phyloP scores from a whole-genome alignment of 2,888 invertebrate genomes.

The Cryptophagus acutangulus region DNA sequence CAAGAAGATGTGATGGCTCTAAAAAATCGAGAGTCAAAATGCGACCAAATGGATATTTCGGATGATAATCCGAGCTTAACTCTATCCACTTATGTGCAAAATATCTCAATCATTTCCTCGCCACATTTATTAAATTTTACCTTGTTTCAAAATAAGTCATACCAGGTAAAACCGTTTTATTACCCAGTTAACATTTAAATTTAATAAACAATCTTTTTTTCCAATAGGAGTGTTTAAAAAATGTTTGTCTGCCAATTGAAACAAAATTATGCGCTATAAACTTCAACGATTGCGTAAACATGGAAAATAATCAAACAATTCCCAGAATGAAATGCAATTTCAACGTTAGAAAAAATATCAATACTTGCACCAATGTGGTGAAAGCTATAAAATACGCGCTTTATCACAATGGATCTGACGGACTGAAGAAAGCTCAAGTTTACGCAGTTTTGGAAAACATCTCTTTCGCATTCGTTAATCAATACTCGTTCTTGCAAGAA shows the following conservation, averaged over 20 bases:
- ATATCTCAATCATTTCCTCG: conserved; percentile 35
- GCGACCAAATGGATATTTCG: conserved; percentile 43
- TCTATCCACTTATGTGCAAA: conserved; percentile 39
- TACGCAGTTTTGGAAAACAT: conserved; percentile 34
- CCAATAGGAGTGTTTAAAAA: conserved; percentile 42
- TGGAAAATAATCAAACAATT: conserved; percentile 21
- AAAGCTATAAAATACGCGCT: conserved; percentile 41
- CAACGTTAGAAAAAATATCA: conserved; percentile 22
- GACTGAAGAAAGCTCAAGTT: conserved; percentile 43
- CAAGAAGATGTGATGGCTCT: conserved; percentile 48
- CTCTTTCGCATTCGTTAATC: conserved; percentile 25
- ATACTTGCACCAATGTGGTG: conserved; percentile 40
- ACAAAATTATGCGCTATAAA: conserved; percentile 36
- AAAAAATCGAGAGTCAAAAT: conserved; percentile 44
- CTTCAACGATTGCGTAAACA: conserved; percentile 34
- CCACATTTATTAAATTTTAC: conserved; percentile 35
- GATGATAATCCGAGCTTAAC: conserved; percentile 38
- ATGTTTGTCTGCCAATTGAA: conserved; percentile 38
- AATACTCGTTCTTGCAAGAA: conserved; percentile 29
- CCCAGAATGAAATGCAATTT: conserved; percentile 25
- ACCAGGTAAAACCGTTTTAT: conserved; percentile 29
- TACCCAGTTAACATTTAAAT: conserved; percentile 3
- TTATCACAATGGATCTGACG: conserved; percentile 47
- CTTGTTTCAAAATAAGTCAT: conserved; percentile 26
- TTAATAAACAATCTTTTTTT: conserved; percentile 22